Percentiles rank a stretch among this genome's conserved stretches.
Evolutionary conservation across 1,140 invertebrate genomes (phyloP).

Genomic region (Cecropterus lyciades): DNA sequence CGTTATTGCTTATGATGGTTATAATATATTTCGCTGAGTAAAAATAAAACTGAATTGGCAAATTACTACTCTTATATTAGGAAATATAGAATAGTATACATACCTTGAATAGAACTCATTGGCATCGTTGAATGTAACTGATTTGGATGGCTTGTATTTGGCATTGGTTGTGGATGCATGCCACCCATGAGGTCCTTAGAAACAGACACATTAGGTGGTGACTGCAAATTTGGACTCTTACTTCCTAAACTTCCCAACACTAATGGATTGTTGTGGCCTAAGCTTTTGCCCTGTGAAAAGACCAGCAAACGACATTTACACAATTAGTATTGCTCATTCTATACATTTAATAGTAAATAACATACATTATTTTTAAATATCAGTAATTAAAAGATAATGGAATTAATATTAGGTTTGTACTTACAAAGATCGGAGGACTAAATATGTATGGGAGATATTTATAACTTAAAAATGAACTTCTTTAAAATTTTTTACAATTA

Average conservation of each 20-base stretch:
- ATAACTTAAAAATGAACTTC: no score
- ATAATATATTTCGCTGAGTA: no score
- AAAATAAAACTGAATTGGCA: neutral
- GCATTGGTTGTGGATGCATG: slow-evolving; percentile 84
- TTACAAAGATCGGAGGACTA: no score
- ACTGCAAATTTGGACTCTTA: slow-evolving; percentile 92
- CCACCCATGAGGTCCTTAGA: slow-evolving; percentile 82
- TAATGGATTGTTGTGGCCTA: slow-evolving; percentile 88
- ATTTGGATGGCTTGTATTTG: slow-evolving; percentile 84
- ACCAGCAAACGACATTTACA: slow-evolving; percentile 70
- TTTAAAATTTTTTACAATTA: no score
- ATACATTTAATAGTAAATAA: neutral
- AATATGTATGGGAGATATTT: no score
- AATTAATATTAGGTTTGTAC: no score
- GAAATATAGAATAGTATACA: slow-evolving; percentile 32
- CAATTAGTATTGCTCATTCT: slow-evolving; percentile 59
- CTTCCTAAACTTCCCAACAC: slow-evolving; percentile 89
- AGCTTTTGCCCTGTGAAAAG: slow-evolving; percentile 88
- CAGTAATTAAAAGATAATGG: no score
- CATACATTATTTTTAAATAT: no score
- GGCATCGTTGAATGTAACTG: slow-evolving; percentile 82
- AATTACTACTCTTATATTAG: neutral
- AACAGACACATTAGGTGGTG: slow-evolving; percentile 89
- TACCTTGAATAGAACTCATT: slow-evolving; percentile 88
- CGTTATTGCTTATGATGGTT: no score